These are phyloP conservation scores for Tanypteryx hageni DNA, from an alignment of 2,888 invertebrate species.

Conservation along the genomic window DNA sequence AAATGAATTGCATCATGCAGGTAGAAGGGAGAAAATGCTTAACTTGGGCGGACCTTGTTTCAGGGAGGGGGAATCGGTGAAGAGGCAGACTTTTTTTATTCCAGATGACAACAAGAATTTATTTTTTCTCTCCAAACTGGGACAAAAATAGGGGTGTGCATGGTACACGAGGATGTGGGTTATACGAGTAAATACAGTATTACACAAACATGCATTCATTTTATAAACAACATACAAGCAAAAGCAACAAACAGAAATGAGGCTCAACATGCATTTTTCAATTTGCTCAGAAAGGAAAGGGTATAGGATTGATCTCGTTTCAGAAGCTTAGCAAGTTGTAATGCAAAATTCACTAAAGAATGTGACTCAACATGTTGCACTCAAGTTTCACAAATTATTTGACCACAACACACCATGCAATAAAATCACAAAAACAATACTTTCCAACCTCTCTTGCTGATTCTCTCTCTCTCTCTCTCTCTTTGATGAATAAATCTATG, in stretches of 20 bases:
- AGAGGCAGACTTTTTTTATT: too few relatives aligned
- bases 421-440: slow-evolving; percentile 71
- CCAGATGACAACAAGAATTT: too few relatives aligned
- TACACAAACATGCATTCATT: neutral
- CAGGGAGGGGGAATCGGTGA: too few relatives aligned
- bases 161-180: too few relatives aligned
- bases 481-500: slow-evolving; percentile 66
- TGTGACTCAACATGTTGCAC: neutral
- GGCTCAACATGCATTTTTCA: neutral
- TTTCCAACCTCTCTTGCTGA: slow-evolving; percentile 68
- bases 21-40: too few relatives aligned
- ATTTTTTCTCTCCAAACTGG: too few relatives aligned
- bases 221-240: neutral
- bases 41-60: too few relatives aligned
- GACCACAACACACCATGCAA: slow-evolving; percentile 71
- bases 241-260: slow-evolving; percentile 9
- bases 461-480: slow-evolving; percentile 59
- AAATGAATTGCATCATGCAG: too few relatives aligned
- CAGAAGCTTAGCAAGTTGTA: neutral
- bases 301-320: neutral
- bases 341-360: neutral
- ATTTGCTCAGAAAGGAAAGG: neutral
- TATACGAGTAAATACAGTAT: neutral
- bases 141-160: too few relatives aligned
- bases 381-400: neutral